Conservation (phyloP, 2,888 invertebrate genomes). For the Bhutanitis thaidina region DNA sequence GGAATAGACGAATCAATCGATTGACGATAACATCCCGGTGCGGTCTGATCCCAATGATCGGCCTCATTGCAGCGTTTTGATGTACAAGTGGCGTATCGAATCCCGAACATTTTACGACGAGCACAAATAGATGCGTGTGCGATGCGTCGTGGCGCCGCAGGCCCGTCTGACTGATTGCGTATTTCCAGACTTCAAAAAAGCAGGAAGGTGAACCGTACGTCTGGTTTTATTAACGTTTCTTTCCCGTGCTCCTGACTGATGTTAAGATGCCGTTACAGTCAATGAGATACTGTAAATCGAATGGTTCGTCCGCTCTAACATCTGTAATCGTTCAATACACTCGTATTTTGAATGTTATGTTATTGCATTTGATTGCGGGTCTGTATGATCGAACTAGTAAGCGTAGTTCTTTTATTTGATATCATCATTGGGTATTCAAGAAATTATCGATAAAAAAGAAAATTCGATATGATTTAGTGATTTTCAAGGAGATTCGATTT, state of each 20-base stretch:
- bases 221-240: conserved; percentile 12
- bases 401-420: too few species aligned
- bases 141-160: conserved; percentile 26
- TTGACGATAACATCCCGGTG: conserved; percentile 9
- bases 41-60: conserved; percentile 17
- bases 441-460: too few species aligned
- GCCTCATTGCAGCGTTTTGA: conserved; percentile 34
- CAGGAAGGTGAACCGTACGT: conserved; percentile 7
- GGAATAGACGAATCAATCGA: conserved; percentile 15
- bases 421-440: too few species aligned
- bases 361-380: too few species aligned
- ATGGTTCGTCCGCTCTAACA: neutral
- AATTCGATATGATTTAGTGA: too few species aligned
- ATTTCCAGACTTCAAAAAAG: conserved; percentile 15
- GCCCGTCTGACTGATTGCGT: conserved; percentile 12
- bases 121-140: conserved; percentile 40
- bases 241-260: conserved; percentile 4
- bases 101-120: conserved; percentile 41
- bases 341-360: neutral
- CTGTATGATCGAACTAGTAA: too few species aligned
- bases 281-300: conserved; percentile 2
- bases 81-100: conserved; percentile 38
- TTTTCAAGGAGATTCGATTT: too few species aligned
- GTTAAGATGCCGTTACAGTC: conserved; percentile 10
- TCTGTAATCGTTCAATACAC: neutral